phyloP scores from a whole-genome alignment of 92 coral and sea anemone genomes.

The Pocillopora meandrina region DNA sequence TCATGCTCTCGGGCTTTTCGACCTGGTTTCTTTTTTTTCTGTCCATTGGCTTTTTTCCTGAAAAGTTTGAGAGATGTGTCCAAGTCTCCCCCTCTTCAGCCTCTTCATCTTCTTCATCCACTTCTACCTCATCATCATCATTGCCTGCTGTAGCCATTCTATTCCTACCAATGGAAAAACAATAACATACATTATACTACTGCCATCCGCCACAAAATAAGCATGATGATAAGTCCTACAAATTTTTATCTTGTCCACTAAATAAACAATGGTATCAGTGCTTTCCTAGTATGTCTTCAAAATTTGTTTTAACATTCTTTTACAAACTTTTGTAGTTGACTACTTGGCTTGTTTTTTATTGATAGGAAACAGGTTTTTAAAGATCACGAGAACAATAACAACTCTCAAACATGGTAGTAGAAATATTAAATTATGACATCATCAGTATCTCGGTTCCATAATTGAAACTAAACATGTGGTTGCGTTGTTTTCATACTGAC shows the following conservation, averaged over 20 bases:
- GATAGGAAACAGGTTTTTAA: slow-evolving; percentile 10
- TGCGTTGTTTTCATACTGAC: neutral
- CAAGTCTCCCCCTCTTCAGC: too few species aligned
- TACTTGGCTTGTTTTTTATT: slow-evolving; percentile 12
- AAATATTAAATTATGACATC: slow-evolving; percentile 9
- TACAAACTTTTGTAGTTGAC: slow-evolving; percentile 17
- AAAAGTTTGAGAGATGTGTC: too few species aligned
- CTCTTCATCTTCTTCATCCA: too few species aligned
- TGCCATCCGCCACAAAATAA: slow-evolving; percentile 31
- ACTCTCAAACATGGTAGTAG: slow-evolving; percentile 19
- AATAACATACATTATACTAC: slow-evolving; percentile 1
- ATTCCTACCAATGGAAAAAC: neutral
- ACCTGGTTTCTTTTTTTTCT: too few species aligned
- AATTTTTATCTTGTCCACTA: slow-evolving; percentile 24
- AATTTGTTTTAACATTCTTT: slow-evolving; percentile 15
- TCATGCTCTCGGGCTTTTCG: too few species aligned
- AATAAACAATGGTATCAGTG: slow-evolving; percentile 5
- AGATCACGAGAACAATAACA: slow-evolving; percentile 3
- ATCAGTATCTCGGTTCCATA: slow-evolving; percentile 10
- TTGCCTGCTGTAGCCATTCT: neutral
- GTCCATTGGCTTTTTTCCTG: neutral
- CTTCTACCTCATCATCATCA: neutral
- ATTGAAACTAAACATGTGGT: neutral
- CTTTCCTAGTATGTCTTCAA: neutral
- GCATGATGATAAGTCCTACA: slow-evolving; percentile 33